Base-by-base conservation (phyloP, 2,797 vertebrate species). In the Chelmon rostratus region DNA sequence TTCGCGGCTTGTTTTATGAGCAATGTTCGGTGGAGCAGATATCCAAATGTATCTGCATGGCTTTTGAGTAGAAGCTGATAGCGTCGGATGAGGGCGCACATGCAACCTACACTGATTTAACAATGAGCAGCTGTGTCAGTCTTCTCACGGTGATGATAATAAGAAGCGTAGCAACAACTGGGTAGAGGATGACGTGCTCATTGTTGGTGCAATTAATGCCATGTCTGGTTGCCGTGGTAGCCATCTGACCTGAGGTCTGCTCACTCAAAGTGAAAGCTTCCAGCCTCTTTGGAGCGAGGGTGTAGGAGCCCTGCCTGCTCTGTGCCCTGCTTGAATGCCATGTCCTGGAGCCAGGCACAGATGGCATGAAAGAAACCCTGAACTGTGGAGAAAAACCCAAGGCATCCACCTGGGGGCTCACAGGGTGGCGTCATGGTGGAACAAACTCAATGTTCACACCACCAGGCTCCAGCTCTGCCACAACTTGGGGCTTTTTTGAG, bases 311-410 rank as follows among this genome's bases (percentile, higher is more conserved):
- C 50, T 82, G 86, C 54, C 84, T 87, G 72, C 78, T 87, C 74
- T 73, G 76, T 84, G 85, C 84, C 77, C 76, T 82, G 86, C 79
- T 56, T 89, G 81, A 91, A 85, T 85, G 88, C 90, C 84, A 91
- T 92, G 83, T 94, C 92, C 90, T 33, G 47, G 63, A 91, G 91
- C 91, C 82, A 86, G 79, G 85, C 82, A 58, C 94, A 95, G 92
- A 95, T 94, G 94, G 92, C 87, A 86, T 93, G 86, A 93, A 90
- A 93, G 86, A 90, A 87, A 87, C 64, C 63, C 79, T 86, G 83
- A 89, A 85, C 78, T 89, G 82, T 75, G 64, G 81, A 79, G 69
- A 86, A 90, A 91, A 90, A 91, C 84, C 86, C 64, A 82, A 92
- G 90, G 91, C 90, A 79, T 84, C 74, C 76, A 91, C 91, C 84